These are phyloP conservation scores for Ochropleura leucogaster DNA, from an alignment of 2,888 invertebrate species.

Conservation along the genomic window DNA sequence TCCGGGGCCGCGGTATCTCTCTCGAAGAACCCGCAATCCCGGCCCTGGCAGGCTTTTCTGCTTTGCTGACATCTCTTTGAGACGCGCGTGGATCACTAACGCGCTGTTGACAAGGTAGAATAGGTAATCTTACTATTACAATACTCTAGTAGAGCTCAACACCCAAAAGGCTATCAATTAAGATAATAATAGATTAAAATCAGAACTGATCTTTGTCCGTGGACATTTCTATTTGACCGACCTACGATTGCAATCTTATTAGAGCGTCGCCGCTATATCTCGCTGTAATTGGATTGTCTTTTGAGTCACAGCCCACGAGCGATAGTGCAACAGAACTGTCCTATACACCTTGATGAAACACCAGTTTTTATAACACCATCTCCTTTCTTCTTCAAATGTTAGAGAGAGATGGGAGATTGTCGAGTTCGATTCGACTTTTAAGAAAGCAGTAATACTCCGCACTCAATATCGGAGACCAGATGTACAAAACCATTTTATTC, in stretches of 20 bases:
- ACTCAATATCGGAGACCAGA: constrained; percentile 66
- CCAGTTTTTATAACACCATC: constrained; percentile 27
- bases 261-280: constrained; percentile 63
- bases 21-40: too few species aligned
- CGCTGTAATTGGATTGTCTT: constrained; percentile 73
- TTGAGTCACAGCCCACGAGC: constrained; percentile 60
- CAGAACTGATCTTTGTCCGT: constrained; percentile 46
- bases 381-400: constrained; percentile 21
- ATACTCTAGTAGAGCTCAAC: background rate
- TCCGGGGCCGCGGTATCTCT: too few species aligned
- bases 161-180: constrained; percentile 42
- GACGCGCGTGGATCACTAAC: too few species aligned
- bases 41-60: too few species aligned
- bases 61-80: too few species aligned
- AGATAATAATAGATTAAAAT: constrained; percentile 54
- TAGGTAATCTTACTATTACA: background rate
- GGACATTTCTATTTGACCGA: constrained; percentile 61
- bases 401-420: constrained; percentile 30
- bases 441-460: constrained; percentile 55
- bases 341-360: constrained; percentile 47
- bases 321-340: constrained; percentile 61
- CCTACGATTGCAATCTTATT: constrained; percentile 66
- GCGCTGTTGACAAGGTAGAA: too few species aligned
- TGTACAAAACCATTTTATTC: constrained; percentile 70
- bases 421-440: constrained; percentile 42